Percentiles rank a stretch among this genome's conserved stretches.
These are phyloP conservation scores for Oreochromis spilurus DNA, from an alignment of 2,113 vertebrate genomes.

Conservation along the genomic window DNA sequence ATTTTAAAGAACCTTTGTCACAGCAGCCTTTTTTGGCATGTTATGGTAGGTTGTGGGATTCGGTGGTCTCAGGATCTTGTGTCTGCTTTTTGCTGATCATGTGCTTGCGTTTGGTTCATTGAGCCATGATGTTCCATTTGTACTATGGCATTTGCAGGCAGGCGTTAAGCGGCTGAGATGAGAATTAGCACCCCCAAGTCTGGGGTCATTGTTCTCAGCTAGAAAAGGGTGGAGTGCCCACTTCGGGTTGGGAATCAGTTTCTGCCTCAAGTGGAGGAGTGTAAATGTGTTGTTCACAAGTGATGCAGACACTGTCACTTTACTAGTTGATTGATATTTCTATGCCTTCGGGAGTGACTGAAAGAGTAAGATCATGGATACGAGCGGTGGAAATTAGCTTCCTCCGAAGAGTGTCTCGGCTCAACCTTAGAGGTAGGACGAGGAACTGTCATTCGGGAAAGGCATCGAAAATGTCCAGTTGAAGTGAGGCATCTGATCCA, in stretches of 20 bases:
- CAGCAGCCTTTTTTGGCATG: not conserved
- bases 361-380: not conserved
- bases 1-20: not conserved
- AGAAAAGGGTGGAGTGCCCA: not conserved
- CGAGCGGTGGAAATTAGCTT: not conserved
- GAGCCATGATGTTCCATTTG: not conserved
- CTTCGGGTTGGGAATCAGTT: not conserved
- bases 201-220: not conserved
- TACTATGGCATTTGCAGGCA: not conserved
- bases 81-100: not conserved
- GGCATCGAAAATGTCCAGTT: not conserved
- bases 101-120: not conserved
- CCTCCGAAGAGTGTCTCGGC: not conserved
- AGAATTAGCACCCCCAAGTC: not conserved
- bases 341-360: not conserved
- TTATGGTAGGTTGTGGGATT: not conserved
- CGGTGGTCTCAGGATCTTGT: not conserved
- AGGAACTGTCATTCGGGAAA: not conserved
- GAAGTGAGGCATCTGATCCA: not conserved
- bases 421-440: not conserved
- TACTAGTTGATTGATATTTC: not conserved
- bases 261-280: not conserved
- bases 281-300: not conserved
- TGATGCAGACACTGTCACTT: not conserved
- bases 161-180: not conserved